phyloP scores from a whole-genome alignment of 2,113 vertebrate genomes.

The Cheilinus undulatus region DNA sequence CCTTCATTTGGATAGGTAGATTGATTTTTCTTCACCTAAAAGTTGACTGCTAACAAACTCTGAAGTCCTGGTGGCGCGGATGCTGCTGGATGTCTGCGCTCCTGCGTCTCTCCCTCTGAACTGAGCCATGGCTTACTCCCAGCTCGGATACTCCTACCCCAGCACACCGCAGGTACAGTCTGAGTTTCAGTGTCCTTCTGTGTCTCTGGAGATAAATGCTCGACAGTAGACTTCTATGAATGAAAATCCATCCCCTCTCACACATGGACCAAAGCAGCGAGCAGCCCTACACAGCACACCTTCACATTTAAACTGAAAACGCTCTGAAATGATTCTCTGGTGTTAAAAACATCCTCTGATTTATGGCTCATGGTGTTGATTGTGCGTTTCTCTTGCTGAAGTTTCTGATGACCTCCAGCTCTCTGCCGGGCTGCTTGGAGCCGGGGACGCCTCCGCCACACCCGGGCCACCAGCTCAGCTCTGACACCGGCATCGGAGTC shows the following conservation, averaged over 20 bases:
- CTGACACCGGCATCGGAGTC: constrained; percentile 88
- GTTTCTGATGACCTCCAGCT: constrained; percentile 93
- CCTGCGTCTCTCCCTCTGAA: constrained; percentile 42
- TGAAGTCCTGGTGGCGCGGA: constrained; percentile 46
- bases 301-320: too few species aligned
- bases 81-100: constrained; percentile 60
- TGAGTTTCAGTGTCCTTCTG: not conserved
- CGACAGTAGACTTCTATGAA: too few species aligned
- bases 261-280: too few species aligned
- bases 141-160: constrained; percentile 96
- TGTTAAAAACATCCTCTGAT: too few species aligned
- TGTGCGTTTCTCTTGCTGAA: constrained; percentile 51
- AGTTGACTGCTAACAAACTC: constrained; percentile 1
- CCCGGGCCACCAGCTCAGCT: constrained; percentile 89
- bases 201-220: not conserved
- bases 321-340: too few species aligned
- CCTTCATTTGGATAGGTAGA: constrained; percentile 23
- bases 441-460: constrained; percentile 86
- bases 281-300: too few species aligned
- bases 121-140: constrained; percentile 95
- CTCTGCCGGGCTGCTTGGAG: constrained; percentile 91
- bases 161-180: constrained; percentile 92
- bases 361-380: not conserved
- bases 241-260: too few species aligned
- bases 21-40: not conserved